Conservation (phyloP, 1,140 invertebrate species). For the Orussus abietinus region DNA sequence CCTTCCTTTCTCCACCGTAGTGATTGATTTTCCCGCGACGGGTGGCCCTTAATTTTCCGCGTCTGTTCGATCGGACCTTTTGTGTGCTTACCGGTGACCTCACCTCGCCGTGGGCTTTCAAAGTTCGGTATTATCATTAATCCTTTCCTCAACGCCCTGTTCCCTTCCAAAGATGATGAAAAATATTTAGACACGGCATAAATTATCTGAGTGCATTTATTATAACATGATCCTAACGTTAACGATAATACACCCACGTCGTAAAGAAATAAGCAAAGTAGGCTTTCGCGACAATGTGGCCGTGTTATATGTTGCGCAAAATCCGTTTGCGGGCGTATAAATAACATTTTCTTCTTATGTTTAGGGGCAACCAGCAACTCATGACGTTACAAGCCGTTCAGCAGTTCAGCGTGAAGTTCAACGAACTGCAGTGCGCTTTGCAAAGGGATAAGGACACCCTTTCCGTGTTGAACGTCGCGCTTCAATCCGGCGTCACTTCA, state of each 20-base stretch:
- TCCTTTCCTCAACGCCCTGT: too few species aligned
- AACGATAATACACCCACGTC: too few species aligned
- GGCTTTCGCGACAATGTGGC: too few species aligned
- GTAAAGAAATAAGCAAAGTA: too few species aligned
- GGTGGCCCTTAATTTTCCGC: conserved; percentile 10
- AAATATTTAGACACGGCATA: too few species aligned
- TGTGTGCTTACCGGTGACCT: conserved; percentile 19
- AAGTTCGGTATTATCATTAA: background rate
- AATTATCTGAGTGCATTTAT: too few species aligned
- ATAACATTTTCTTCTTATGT: conserved; percentile 26
- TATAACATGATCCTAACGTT: too few species aligned
- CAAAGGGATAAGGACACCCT: conserved; percentile 63
- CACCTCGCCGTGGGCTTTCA: conserved; percentile 14
- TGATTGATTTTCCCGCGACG: conserved; percentile 9
- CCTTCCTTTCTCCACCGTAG: conserved; percentile 24
- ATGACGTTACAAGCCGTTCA: conserved; percentile 59
- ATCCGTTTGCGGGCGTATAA: too few species aligned
- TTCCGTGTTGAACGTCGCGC: conserved; percentile 58
- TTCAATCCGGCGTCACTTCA: conserved; percentile 59
- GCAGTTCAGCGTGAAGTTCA: conserved; percentile 60
- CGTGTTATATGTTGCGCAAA: too few species aligned
- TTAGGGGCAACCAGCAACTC: conserved; percentile 51
- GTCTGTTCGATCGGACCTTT: too few species aligned
- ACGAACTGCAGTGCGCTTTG: conserved; percentile 61
- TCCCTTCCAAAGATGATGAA: too few species aligned